phyloP scores from a whole-genome alignment of 2,797 vertebrate genomes.

The Peromyscus attwateri region DNA sequence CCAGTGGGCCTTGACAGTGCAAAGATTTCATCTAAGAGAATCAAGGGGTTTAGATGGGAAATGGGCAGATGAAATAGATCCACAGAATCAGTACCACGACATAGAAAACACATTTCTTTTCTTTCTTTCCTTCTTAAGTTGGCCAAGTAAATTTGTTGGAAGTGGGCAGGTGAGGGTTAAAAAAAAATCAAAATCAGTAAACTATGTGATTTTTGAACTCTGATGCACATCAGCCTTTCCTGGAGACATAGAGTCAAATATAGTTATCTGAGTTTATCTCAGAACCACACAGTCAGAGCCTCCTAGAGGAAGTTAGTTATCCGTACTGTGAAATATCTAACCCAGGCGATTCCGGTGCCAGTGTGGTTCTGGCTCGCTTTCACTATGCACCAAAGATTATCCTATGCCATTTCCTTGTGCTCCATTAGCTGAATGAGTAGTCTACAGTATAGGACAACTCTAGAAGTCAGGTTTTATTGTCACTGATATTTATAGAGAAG shows the following conservation, averaged over 20 bases:
- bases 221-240: background rate
- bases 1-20: background rate
- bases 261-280: background rate
- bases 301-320: background rate
- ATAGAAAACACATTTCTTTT: background rate
- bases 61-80: background rate
- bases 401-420: background rate
- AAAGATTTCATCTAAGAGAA: background rate
- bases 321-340: background rate
- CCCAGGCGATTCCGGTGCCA: background rate
- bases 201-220: background rate
- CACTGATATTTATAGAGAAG: background rate
- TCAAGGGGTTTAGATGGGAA: background rate
- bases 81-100: background rate
- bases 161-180: background rate
- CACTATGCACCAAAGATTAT: background rate
- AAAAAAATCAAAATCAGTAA: constrained; percentile 2
- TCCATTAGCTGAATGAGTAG: background rate
- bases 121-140: constrained; percentile 2
- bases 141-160: background rate
- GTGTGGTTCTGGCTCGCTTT: background rate
- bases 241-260: background rate
- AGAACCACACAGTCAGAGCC: background rate
- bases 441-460: background rate
- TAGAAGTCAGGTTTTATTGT: background rate